A percentile compares a stretch with the other conserved stretches of the same genome.
Conservation (phyloP, 2,797 vertebrate species). For the Rhyacichthys aspro region DNA sequence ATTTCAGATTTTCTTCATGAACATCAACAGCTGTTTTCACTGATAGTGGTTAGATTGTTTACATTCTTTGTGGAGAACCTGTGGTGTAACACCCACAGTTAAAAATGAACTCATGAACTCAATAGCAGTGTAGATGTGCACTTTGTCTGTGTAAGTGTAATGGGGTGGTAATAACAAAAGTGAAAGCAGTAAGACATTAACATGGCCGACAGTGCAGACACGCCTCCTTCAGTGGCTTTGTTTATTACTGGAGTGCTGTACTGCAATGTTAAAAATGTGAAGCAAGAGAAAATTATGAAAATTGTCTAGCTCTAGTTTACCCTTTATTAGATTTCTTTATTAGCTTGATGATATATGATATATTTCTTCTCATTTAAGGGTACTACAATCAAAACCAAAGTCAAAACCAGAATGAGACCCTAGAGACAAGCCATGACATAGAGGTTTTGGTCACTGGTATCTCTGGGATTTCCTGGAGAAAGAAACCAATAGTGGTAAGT, state of each 20-base stretch:
- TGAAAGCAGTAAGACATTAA: not conserved
- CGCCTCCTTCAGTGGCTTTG: no score
- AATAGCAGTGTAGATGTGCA: no score
- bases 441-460: conserved; percentile 90
- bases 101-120: not conserved
- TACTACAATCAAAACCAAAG: conserved; percentile 63
- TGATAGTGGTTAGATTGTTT: conserved; percentile 28
- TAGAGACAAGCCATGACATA: conserved; percentile 50
- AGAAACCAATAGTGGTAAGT: conserved; percentile 84
- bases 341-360: not conserved
- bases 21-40: no score
- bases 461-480: conserved; percentile 90
- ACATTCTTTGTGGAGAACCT: not conserved
- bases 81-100: not conserved
- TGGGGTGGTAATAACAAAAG: conserved; percentile 20
- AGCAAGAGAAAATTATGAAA: no score
- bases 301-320: no score
- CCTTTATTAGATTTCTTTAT: no score
- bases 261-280: no score
- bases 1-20: not conserved
- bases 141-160: no score
- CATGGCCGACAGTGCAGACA: conserved; percentile 5
- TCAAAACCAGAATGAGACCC: conserved; percentile 63
- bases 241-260: no score
- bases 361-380: conserved; percentile 36